Evolutionary conservation across 2,113 vertebrate genomes (phyloP).

Genomic region (Microcebus lehilahytsara): DNA sequence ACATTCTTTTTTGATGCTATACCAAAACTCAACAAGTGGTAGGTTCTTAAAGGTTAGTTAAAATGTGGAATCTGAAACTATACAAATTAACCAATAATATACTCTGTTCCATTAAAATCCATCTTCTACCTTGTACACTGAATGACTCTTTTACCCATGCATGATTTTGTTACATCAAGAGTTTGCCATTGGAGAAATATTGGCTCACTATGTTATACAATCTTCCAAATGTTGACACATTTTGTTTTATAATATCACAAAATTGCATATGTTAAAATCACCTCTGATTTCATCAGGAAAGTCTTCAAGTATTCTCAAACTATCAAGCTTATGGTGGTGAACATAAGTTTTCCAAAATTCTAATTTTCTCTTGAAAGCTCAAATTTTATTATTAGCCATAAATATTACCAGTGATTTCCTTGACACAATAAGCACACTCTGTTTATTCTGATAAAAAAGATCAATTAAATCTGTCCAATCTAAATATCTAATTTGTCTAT

Average conservation of each 20-base stretch:
- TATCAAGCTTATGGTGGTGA: background rate
- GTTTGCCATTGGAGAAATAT: background rate
- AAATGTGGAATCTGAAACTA: background rate
- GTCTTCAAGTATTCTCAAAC: background rate
- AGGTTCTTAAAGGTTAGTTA: background rate
- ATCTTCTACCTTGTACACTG: background rate
- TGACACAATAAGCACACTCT: background rate
- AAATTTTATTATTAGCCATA: background rate
- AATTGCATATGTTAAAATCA: background rate
- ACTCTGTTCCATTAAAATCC: background rate
- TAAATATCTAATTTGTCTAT: background rate
- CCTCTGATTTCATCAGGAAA: background rate
- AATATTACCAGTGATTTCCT: background rate
- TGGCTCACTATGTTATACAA: background rate
- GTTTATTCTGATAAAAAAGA: background rate
- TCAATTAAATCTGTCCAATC: background rate
- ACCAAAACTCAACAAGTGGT: background rate
- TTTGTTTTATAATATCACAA: background rate
- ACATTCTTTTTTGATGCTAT: background rate
- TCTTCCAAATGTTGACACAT: background rate
- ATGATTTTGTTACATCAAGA: background rate
- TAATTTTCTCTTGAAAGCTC: slow-evolving; percentile 35
- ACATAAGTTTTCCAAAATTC: slow-evolving; percentile 5
- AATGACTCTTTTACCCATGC: background rate
- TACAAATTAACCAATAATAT: background rate